A percentile compares a stretch with the other conserved stretches of the same genome.
Conservation (phyloP, 2,888 invertebrate genomes). For the Leuctra nigra region DNA sequence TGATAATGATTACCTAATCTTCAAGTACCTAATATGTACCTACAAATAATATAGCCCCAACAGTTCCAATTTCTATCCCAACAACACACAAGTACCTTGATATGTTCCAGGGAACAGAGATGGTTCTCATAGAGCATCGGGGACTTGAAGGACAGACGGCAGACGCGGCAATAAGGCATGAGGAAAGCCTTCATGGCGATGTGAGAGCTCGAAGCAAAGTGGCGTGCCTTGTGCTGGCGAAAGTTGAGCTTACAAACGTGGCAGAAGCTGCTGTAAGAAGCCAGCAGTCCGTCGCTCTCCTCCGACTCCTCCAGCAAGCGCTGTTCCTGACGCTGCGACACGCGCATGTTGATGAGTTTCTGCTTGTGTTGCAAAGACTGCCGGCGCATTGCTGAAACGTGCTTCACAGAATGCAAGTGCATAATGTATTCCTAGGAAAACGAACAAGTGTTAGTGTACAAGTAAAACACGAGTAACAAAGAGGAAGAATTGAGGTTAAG, state of each 20-base stretch:
- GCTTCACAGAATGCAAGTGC: slow-evolving; percentile 64
- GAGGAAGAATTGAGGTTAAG: too few relatives aligned
- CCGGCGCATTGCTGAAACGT: slow-evolving; percentile 64
- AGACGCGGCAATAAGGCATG: slow-evolving; percentile 73
- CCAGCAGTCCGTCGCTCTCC: slow-evolving; percentile 44
- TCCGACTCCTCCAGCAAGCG: slow-evolving; percentile 64
- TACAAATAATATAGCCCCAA: too few relatives aligned
- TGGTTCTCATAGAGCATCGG: slow-evolving; percentile 83
- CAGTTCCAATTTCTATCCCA: too few relatives aligned
- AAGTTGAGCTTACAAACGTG: slow-evolving; percentile 68
- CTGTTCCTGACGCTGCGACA: slow-evolving; percentile 72
- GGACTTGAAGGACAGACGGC: slow-evolving; percentile 69
- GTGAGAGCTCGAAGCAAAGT: slow-evolving; percentile 72
- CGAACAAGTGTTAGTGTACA: too few relatives aligned
- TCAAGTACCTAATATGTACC: too few relatives aligned
- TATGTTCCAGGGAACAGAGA: slow-evolving; percentile 71
- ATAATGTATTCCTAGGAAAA: slow-evolving; percentile 56
- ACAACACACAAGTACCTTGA: too few relatives aligned
- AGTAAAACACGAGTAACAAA: not conserved
- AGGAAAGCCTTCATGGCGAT: slow-evolving; percentile 79
- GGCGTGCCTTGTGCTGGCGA: slow-evolving; percentile 66
- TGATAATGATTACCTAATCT: too few relatives aligned
- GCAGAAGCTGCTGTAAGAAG: slow-evolving; percentile 60
- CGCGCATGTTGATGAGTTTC: slow-evolving; percentile 68
- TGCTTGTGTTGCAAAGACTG: slow-evolving; percentile 69